Evolutionary conservation across 2,797 vertebrate species (phyloP), one percentile per base, ranked within the genome.

Genomic region (Sebastes baramenuke): DNA sequence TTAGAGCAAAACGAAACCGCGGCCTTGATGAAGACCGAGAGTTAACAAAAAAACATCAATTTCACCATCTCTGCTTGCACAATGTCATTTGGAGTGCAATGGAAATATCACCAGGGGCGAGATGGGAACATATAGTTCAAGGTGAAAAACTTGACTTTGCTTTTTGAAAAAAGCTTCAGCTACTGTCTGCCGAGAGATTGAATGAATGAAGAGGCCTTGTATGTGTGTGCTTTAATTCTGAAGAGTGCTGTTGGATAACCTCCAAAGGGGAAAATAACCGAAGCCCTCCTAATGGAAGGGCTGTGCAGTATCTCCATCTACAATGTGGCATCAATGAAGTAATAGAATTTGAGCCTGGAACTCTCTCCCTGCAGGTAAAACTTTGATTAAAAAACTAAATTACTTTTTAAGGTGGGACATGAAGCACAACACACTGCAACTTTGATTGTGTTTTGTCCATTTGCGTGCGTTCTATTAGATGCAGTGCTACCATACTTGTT

Each of bases 121-220:
- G 52, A 79, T 1, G 3, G 61, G 55, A 69, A 81, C 82, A 62
- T 64, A 66, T 24, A 62, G 75, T 81, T 86, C 80, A 88, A 82
- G 87, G 87, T 86, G 72, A 89, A 77, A 85, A 78, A 22, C 55
- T 58, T 0, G 29, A 81, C 80, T 81, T 77, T 75, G 64, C 58
- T 0, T 64, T 18, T 6, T 36, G 58, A 46, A 34, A 30, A 49
- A 62, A 72, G 36, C 72, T n/a, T 67, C 6, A 34, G 71, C 55
- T 30, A 3, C 74, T 18, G 2, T 69, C 22, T 22, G 27, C 60
- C 13, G 2, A 49, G 8, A 42, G 18, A 38, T 24, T 9, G 46
- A 65, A 71, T 79, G 67, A 56, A 59, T 42, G 56, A 62, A 65
- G 42, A 49, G 61, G 46, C 67, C 34, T 80, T 22, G 16, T 52